Percentiles rank a stretch among this genome's conserved stretches.
phyloP scores from a whole-genome alignment of 30 jellyfish, hydroid and myxozoan genomes.

The Pseudorhiza aurosa region DNA sequence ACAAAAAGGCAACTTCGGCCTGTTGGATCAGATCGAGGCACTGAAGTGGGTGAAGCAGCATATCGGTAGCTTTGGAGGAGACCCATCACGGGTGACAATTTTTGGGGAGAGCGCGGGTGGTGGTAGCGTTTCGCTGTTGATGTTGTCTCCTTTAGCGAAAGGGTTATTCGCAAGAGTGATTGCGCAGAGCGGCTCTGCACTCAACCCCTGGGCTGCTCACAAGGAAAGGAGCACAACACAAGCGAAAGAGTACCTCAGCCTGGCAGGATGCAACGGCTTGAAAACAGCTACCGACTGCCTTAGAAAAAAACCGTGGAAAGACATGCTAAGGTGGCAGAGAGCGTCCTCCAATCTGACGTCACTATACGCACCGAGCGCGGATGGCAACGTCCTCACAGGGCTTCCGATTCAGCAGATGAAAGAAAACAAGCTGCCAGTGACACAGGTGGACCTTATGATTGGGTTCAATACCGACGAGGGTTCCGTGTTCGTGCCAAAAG shows the following conservation, averaged over 20 bases:
- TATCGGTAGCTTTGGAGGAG: conserved; percentile 48
- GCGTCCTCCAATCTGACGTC: not conserved
- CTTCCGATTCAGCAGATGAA: not conserved
- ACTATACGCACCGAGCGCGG: conserved; percentile 13
- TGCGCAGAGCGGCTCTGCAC: conserved; percentile 44
- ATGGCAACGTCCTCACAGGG: conserved; percentile 12
- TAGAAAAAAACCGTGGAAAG: not conserved
- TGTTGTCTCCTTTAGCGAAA: conserved; percentile 36
- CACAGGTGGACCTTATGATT: conserved; percentile 25
- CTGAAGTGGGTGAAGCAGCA: conserved; percentile 48
- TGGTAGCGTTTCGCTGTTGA: conserved; percentile 26
- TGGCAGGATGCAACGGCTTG: conserved; percentile 5
- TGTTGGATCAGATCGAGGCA: conserved; percentile 52
- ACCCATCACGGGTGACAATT: conserved; percentile 27
- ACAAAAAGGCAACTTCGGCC: conserved; percentile 45
- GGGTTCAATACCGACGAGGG: conserved; percentile 63
- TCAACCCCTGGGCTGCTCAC: conserved; percentile 19
- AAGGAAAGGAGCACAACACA: not conserved
- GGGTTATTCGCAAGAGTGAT: conserved; percentile 46
- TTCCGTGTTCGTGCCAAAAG: conserved; percentile 22
- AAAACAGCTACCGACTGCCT: conserved; percentile 19
- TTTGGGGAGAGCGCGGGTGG: conserved; percentile 69
- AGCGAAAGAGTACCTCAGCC: not conserved
- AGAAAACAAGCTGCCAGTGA: conserved; percentile 8
- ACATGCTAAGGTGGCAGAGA: not conserved